A percentile compares a stretch with the other conserved stretches of the same genome.
These are phyloP conservation scores for Siniperca undulata DNA, from an alignment of 2,797 vertebrate genomes.

Conservation along the genomic window DNA sequence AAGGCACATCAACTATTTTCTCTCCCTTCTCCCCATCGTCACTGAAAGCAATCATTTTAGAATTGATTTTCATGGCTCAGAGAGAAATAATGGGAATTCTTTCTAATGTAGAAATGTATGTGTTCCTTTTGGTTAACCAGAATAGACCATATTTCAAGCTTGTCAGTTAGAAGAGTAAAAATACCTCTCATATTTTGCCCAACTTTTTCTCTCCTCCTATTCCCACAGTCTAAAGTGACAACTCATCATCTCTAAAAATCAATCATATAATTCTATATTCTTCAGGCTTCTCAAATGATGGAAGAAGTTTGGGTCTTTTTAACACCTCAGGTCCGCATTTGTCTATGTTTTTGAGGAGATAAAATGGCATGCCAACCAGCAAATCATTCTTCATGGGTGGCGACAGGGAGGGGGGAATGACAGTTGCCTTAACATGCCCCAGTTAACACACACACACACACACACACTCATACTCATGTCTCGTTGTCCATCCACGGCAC, in stretches of 20 bases:
- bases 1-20: conserved; percentile 90
- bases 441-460: conserved; percentile 63
- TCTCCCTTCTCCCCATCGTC: conserved; percentile 81
- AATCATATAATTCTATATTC: conserved; percentile 82
- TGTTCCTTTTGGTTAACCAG: conserved; percentile 99
- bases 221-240: conserved; percentile 83
- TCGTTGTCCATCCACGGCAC: conserved; percentile 36
- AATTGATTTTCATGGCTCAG: conserved; percentile 99
- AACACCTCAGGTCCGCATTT: conserved; percentile 68
- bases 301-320: conserved; percentile 71
- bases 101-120: conserved; percentile 99
- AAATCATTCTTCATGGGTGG: conserved; percentile 74
- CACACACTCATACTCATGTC: conserved; percentile 1
- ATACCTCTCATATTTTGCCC: conserved; percentile 85
- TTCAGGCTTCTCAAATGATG: conserved; percentile 69
- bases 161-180: conserved; percentile 94
- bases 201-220: conserved; percentile 74
- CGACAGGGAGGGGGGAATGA: conserved; percentile 48
- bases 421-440: conserved; percentile 80
- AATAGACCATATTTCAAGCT: conserved; percentile 97
- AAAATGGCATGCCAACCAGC: conserved; percentile 68
- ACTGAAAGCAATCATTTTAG: conserved; percentile 97
- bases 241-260: conserved; percentile 86
- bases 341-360: conserved; percentile 72
- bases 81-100: conserved; percentile 99